phyloP scores from a whole-genome alignment of 2,888 invertebrate species.

The Brachyopa scutellaris region DNA sequence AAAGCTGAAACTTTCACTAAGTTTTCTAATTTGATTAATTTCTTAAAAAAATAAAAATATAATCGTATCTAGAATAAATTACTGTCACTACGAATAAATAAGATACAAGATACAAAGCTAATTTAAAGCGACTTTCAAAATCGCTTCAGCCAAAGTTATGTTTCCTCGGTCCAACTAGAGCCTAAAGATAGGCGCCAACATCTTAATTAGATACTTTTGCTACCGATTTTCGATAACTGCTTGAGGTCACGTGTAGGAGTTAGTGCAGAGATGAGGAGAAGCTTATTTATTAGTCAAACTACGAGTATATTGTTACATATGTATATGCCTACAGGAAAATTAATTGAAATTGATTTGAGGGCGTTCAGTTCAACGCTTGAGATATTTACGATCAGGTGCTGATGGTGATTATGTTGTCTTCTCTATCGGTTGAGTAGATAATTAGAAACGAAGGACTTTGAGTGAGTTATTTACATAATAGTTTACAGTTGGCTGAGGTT shows the following conservation, averaged over 20 bases:
- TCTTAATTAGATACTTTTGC: conserved; percentile 45
- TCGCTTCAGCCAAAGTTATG: neutral
- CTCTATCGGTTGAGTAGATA: conserved; percentile 47
- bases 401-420: conserved; percentile 50
- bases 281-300: conserved; percentile 17
- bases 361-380: conserved; percentile 46
- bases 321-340: conserved; percentile 19
- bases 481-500: conserved; percentile 17
- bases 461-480: conserved; percentile 27
- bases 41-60: neutral
- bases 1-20: conserved; percentile 12
- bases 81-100: no score
- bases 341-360: conserved; percentile 60
- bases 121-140: neutral
- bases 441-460: conserved; percentile 52
- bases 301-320: no score
- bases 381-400: conserved; percentile 51
- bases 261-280: conserved; percentile 13
- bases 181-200: conserved; percentile 17
- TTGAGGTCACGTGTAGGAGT: conserved; percentile 13
- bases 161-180: neutral
- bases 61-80: no score
- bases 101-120: no score
- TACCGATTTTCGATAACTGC: conserved; percentile 10
- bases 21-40: conserved; percentile 2